Conservation (phyloP, 2,797 vertebrate genomes). For the Chrosomus eos region DNA sequence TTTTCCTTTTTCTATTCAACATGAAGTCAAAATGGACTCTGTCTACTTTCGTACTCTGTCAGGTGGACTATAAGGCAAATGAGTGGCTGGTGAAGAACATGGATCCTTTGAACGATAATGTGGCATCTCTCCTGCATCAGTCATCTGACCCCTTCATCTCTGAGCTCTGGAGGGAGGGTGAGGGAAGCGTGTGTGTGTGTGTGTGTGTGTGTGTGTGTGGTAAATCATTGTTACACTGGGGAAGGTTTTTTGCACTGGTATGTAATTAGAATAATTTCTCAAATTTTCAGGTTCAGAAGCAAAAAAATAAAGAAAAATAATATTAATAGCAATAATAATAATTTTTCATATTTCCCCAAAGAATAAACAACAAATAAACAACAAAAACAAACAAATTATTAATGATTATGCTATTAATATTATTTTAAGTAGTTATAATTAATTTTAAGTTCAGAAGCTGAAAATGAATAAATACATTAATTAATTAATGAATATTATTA, state of each 20-base stretch:
- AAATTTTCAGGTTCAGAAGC: not conserved
- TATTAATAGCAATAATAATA: too few relatives aligned
- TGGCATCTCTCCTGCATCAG: slow-evolving; percentile 89
- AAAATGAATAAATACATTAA: not conserved
- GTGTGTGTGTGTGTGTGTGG: not conserved
- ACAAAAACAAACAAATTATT: too few relatives aligned
- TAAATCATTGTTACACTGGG: not conserved
- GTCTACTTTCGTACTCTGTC: not conserved
- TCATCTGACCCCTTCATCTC: slow-evolving; percentile 89
- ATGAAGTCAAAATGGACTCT: not conserved
- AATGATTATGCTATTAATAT: not conserved
- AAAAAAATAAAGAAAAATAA: not conserved
- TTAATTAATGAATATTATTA: not conserved
- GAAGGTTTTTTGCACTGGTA: not conserved
- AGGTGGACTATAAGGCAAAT: slow-evolving; percentile 91
- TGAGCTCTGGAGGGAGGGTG: slow-evolving; percentile 94
- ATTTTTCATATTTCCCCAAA: too few relatives aligned
- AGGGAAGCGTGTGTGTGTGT: slow-evolving; percentile 37
- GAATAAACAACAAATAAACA: too few relatives aligned
- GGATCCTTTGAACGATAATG: slow-evolving; percentile 91
- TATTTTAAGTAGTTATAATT: not conserved
- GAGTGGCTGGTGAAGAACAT: slow-evolving; percentile 95
- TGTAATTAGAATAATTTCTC: not conserved
- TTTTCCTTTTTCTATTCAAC: not conserved
- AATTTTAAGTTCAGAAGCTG: not conserved